phyloP scores from a whole-genome alignment of 2,113 vertebrate species.

The Cyprinodon variegatus region DNA sequence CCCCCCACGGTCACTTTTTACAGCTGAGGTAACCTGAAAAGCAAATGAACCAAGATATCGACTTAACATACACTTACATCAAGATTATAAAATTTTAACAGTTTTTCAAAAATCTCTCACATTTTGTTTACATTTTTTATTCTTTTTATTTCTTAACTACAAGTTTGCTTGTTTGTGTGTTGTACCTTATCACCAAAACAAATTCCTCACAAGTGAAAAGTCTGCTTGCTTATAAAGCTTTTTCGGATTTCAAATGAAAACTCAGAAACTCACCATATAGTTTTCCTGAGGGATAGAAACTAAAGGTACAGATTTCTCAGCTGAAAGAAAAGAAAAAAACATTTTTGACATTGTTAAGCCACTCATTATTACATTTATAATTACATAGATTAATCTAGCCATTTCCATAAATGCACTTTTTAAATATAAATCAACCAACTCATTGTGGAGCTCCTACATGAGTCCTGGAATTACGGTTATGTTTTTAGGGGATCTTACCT shows the following conservation, averaged over 20 bases:
- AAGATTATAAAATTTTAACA: background rate
- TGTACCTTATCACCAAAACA: too few species aligned
- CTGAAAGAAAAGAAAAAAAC: constrained; percentile 22
- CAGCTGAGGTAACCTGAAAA: constrained; percentile 49
- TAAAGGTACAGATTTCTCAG: background rate
- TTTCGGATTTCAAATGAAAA: background rate
- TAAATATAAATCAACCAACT: background rate
- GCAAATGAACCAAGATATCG: background rate
- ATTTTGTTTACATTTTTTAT: background rate
- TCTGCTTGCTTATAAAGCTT: too few species aligned
- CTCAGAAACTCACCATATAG: constrained; percentile 28
- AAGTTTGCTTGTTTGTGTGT: too few species aligned
- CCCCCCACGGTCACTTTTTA: constrained; percentile 57
- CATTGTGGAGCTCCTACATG: background rate
- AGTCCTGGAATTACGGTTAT: background rate
- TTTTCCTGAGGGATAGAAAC: constrained; percentile 9
- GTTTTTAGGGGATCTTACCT: background rate
- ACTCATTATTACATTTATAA: background rate
- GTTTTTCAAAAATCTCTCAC: background rate
- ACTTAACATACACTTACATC: background rate
- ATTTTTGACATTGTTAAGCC: background rate
- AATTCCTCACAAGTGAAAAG: too few species aligned
- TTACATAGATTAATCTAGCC: background rate
- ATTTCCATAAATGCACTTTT: background rate
- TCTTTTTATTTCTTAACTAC: too few species aligned